Evolutionary conservation across 2,888 invertebrate species (phyloP).

Genomic region (Drosophila bunnanda): DNA sequence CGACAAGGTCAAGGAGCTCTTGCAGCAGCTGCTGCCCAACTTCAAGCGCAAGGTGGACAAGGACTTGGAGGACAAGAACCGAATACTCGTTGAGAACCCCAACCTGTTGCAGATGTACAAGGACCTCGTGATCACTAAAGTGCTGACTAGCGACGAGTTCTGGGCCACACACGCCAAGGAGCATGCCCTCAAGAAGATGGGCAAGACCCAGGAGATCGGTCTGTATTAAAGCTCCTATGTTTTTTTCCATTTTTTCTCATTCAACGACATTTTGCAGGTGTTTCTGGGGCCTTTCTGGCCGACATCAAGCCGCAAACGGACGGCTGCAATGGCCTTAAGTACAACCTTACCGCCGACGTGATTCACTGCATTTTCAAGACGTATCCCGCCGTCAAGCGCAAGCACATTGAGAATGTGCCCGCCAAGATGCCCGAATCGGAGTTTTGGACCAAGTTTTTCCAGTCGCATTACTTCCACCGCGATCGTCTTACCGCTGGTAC

Average conservation of each 20-base stretch:
- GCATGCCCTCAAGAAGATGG: slow-evolving; percentile 90
- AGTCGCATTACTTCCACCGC: slow-evolving; percentile 99
- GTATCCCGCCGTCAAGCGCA: slow-evolving; percentile 98
- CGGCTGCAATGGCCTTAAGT: slow-evolving; percentile 97
- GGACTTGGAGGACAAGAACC: slow-evolving; percentile 95
- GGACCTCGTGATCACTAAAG: slow-evolving; percentile 97
- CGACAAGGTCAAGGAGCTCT: slow-evolving; percentile 95
- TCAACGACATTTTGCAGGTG: slow-evolving; percentile 85
- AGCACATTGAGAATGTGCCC: slow-evolving; percentile 98
- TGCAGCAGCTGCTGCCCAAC: slow-evolving; percentile 96
- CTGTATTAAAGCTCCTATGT: slow-evolving; percentile 55
- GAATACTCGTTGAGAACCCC: slow-evolving; percentile 95
- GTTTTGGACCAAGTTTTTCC: slow-evolving; percentile 99
- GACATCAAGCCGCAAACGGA: slow-evolving; percentile 99
- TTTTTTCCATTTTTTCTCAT: neutral
- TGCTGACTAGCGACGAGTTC: slow-evolving; percentile 98
- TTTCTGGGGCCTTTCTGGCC: slow-evolving; percentile 91
- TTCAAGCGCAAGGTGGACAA: slow-evolving; percentile 96
- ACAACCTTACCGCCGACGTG: slow-evolving; percentile 98
- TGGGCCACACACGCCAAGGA: slow-evolving; percentile 95
- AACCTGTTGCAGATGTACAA: slow-evolving; percentile 96
- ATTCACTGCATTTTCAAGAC: slow-evolving; percentile 99
- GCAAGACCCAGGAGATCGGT: slow-evolving; percentile 94
- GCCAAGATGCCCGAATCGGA: slow-evolving; percentile 97
- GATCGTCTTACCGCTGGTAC: slow-evolving; percentile 94